phyloP scores from a whole-genome alignment of 2,888 invertebrate genomes.

The Dorcus hopei region DNA sequence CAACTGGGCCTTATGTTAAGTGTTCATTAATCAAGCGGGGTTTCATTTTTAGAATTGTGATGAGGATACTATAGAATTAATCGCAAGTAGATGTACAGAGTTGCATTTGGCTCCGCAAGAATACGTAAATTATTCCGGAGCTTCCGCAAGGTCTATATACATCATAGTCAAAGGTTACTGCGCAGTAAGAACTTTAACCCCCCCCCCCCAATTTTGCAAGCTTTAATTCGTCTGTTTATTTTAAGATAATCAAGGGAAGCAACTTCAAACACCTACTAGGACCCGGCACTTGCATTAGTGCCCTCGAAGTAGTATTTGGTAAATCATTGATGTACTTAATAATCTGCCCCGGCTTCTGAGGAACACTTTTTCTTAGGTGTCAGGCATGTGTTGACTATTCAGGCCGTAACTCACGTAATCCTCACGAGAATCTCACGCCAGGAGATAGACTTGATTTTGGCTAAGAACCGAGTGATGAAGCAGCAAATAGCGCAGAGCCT shows the following conservation, averaged over 20 bases:
- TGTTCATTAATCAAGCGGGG: too few species aligned
- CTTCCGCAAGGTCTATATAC: conserved; percentile 6
- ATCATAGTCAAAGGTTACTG: conserved; percentile 11
- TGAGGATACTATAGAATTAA: conserved; percentile 5
- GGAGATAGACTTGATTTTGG: conserved; percentile 2
- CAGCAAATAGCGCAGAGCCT: too few species aligned
- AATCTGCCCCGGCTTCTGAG: background rate
- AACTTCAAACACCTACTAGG: conserved; percentile 4
- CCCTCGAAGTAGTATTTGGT: conserved; percentile 9
- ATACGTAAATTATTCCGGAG: conserved; percentile 10
- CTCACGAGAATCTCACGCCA: background rate
- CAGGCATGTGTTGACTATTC: conserved; percentile 8
- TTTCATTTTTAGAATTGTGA: background rate
- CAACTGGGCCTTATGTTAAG: too few species aligned
- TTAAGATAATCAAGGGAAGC: conserved; percentile 11
- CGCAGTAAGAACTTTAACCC: conserved; percentile 5
- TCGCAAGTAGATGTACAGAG: conserved; percentile 7
- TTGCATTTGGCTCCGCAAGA: conserved; percentile 7
- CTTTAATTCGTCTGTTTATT: background rate
- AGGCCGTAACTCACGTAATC: conserved; percentile 6
- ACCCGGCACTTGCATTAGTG: conserved; percentile 5
- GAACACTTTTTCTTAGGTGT: background rate
- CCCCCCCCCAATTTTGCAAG: background rate
- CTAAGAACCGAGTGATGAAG: too few species aligned
- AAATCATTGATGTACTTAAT: background rate